Evolutionary conservation across 2,113 vertebrate genomes (phyloP).

Genomic region (Axis porcinus): DNA sequence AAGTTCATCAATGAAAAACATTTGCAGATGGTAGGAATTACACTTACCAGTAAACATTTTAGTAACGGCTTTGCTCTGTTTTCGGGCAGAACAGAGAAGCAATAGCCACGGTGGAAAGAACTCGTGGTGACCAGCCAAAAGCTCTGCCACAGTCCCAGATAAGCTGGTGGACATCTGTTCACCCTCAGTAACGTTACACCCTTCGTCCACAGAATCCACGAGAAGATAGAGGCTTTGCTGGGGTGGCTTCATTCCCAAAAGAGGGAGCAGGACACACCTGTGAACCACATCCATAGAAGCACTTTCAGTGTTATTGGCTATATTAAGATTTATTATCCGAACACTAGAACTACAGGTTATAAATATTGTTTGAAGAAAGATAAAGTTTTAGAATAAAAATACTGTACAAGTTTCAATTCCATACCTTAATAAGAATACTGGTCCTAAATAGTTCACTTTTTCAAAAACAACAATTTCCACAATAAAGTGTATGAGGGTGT

Average conservation of each 20-base stretch:
- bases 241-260: constrained; percentile 90
- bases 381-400: neutral
- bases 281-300: neutral
- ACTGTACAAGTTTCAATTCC: neutral
- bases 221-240: constrained; percentile 92
- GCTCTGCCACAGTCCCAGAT: constrained; percentile 92
- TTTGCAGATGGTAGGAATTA: neutral
- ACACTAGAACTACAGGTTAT: neutral
- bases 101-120: constrained; percentile 97
- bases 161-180: constrained; percentile 86
- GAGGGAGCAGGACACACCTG: constrained; percentile 93
- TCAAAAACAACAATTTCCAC: neutral
- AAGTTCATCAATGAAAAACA: neutral
- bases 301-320: neutral
- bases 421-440: neutral
- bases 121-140: constrained; percentile 93
- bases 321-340: neutral
- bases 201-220: constrained; percentile 95
- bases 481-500: neutral
- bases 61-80: constrained; percentile 96
- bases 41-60: constrained; percentile 96
- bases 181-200: constrained; percentile 85
- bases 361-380: neutral
- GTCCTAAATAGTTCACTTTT: neutral
- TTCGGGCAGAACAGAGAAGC: constrained; percentile 94